Evolutionary conservation across 2,888 invertebrate species (phyloP).

Genomic region (Stenoptilia bipunctidactyla): DNA sequence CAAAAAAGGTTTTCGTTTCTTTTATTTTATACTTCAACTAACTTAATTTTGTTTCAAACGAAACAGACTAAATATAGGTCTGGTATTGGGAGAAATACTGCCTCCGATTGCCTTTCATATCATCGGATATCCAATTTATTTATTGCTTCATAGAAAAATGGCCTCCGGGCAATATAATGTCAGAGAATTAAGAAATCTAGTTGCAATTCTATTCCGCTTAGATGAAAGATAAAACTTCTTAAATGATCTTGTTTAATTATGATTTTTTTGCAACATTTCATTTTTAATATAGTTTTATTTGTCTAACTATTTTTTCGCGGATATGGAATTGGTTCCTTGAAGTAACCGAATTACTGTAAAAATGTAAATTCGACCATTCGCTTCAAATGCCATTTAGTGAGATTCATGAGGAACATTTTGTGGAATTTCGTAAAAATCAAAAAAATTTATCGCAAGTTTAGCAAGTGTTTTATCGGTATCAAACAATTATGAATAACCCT

Average conservation of each 20-base stretch:
- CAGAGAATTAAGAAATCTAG: slow-evolving; percentile 31
- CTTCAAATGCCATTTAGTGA: too few relatives aligned
- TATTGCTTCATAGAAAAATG: slow-evolving; percentile 53
- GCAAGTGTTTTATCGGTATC: too few relatives aligned
- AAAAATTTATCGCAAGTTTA: too few relatives aligned
- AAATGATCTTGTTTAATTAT: neutral
- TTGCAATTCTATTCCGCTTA: slow-evolving; percentile 1
- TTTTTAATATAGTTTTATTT: neutral
- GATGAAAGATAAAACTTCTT: neutral
- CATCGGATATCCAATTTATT: slow-evolving; percentile 47
- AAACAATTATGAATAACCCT: too few relatives aligned
- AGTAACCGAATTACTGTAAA: too few relatives aligned
- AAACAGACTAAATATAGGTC: neutral
- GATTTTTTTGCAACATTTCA: neutral
- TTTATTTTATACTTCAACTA: neutral
- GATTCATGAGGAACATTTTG: too few relatives aligned
- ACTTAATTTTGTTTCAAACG: neutral
- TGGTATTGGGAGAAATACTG: neutral
- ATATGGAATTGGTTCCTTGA: too few relatives aligned
- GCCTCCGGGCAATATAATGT: slow-evolving; percentile 26
- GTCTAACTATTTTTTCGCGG: neutral
- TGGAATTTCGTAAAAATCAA: too few relatives aligned
- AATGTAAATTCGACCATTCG: too few relatives aligned
- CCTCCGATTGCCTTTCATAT: slow-evolving; percentile 36
- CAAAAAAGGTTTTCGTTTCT: neutral